Conservation (phyloP, 2,888 invertebrate genomes). For the Carabus problematicus region DNA sequence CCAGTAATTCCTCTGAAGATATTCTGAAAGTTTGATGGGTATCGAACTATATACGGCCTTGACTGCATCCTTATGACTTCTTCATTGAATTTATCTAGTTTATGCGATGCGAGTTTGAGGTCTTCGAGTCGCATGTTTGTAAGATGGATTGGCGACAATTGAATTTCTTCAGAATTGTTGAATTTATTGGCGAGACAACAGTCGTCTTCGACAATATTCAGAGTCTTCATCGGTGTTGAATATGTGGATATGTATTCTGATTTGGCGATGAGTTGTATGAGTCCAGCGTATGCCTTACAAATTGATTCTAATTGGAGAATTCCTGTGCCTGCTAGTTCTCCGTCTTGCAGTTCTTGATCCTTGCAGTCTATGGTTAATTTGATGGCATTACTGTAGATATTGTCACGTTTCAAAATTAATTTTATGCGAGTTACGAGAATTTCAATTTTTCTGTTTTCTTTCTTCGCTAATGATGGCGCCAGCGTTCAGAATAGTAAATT, state of each 20-base stretch:
- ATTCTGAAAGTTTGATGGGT: constrained; percentile 3
- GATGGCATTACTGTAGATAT: constrained; percentile 8
- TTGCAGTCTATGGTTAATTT: constrained; percentile 5
- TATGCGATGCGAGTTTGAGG: constrained; percentile 6
- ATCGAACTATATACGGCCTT: constrained; percentile 6
- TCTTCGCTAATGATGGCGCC: too few species aligned
- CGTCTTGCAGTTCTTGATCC: neutral
- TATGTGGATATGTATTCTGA: neutral
- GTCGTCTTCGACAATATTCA: constrained; percentile 5
- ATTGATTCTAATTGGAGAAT: constrained; percentile 1
- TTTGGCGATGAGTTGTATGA: constrained; percentile 2
- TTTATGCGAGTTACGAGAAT: too few species aligned
- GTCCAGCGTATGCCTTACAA: constrained; percentile 8
- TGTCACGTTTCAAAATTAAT: too few species aligned
- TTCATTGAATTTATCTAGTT: neutral
- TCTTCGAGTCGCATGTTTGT: constrained; percentile 10
- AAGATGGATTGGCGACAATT: constrained; percentile 4
- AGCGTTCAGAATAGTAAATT: too few species aligned
- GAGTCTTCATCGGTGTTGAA: neutral
- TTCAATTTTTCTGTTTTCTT: too few species aligned
- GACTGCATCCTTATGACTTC: constrained; percentile 5
- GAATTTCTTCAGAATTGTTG: constrained; percentile 1
- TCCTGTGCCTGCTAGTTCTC: neutral
- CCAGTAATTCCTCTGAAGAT: neutral
- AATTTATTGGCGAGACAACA: constrained; percentile 3